Base-by-base conservation (phyloP, 64 coral and sea anemone genomes). In the Dendrophyllia cribrosa region DNA sequence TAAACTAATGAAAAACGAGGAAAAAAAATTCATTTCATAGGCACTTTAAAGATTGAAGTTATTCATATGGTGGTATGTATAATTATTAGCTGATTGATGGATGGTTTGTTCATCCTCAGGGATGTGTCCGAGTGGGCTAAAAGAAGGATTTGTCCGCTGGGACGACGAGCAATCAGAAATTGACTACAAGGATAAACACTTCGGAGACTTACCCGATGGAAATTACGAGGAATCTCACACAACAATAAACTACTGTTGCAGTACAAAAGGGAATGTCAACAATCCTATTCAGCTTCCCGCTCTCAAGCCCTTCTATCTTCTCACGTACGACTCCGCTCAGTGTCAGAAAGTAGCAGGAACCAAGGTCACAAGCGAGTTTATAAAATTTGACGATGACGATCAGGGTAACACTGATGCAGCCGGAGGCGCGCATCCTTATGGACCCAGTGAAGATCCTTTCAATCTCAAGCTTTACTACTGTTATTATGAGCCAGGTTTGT, bases 381-480 rank as follows among this genome's bases (percentile, higher is more conserved):
- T 98, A 56, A 98, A 98, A 70, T 98, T 96, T 91, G 96, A 98
- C 46, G 96, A 98, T 71, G 94, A 98, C 16, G 96, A 98, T 87
- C 93, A 95, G 26, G 96, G 86, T 2, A 98, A 98, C 61, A 98
- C 96, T 19, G 96, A 99, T 73, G 91, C 80, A 19, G 94, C 97
- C 0, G 94, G 82, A 3, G 97, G 97, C 13, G 88, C 92, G 3
- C 94, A 96, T 70, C 97, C 97, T n/a, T 99, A 99, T 77, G 97
- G 97, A 48, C 94, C 94, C 11, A 96, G 94, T 52, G 97, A 99
- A 71, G 97, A 99, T 70, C 97, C 97, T 1, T 99, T 99, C 58
- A 99, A 99, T 73, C 72, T 99, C 16, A 99, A 99, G 75, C 93
- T 99, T 43, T 99, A 99, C 70, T 99, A 96, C 63, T 99, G 97